Evolutionary conservation across 2,113 vertebrate genomes (phyloP).

Genomic region (Prunella fulvescens): DNA sequence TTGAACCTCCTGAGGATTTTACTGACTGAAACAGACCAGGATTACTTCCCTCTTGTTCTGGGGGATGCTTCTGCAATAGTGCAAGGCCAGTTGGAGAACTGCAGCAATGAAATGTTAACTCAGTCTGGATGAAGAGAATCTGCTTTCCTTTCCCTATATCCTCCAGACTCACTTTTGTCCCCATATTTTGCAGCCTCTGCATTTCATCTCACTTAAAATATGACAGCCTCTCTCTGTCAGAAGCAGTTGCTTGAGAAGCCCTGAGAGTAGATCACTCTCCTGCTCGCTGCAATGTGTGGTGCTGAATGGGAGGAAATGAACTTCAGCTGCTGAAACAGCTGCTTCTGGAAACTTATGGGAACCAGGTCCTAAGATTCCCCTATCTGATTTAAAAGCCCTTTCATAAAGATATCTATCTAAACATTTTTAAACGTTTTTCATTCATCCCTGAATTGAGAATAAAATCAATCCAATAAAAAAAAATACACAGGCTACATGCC

Average conservation of each 20-base stretch:
- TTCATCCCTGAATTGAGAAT: conserved; percentile 29
- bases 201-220: background rate
- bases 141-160: background rate
- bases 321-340: background rate
- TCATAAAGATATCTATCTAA: background rate
- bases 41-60: background rate
- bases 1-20: background rate
- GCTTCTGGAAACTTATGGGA: background rate
- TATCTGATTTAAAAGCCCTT: background rate
- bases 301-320: background rate
- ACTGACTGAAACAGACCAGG: background rate
- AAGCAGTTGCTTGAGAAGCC: background rate
- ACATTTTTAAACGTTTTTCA: conserved; percentile 1
- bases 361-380: background rate
- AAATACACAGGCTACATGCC: background rate
- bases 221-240: background rate
- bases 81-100: background rate
- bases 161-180: background rate
- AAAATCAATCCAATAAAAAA: conserved; percentile 38
- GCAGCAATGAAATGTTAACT: background rate
- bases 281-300: background rate
- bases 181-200: background rate
- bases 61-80: background rate
- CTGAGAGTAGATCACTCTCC: background rate
- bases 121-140: background rate